Evolutionary conservation across 2,888 invertebrate genomes (phyloP).

Genomic region (Hypena proboscidalis): DNA sequence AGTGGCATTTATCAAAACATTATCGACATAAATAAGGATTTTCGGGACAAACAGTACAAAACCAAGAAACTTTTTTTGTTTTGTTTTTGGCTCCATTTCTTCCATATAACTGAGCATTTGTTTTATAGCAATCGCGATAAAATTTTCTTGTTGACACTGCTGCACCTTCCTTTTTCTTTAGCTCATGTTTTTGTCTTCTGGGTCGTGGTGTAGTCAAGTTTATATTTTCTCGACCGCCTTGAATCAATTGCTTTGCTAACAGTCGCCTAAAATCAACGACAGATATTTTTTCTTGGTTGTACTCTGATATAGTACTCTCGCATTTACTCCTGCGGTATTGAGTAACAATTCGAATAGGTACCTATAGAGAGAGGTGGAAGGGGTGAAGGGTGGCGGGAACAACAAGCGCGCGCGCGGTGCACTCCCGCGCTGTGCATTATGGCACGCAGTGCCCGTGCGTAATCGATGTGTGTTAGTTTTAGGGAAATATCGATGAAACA

Average conservation of each 20-base stretch:
- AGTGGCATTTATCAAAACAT: slow-evolving; percentile 8
- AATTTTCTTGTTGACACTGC: slow-evolving; percentile 5
- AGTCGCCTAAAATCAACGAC: slow-evolving; percentile 7
- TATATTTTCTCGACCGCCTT: slow-evolving; percentile 1
- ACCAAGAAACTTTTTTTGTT: slow-evolving; percentile 4
- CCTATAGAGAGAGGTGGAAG: too few species aligned
- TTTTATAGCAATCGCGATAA: slow-evolving; percentile 9
- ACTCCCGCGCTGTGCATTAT: too few species aligned
- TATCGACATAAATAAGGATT: slow-evolving; percentile 2
- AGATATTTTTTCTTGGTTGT: slow-evolving; percentile 6
- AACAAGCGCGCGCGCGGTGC: too few species aligned
- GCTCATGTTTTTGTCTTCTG: slow-evolving; percentile 11
- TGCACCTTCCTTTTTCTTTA: slow-evolving; percentile 8
- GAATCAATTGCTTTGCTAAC: slow-evolving; percentile 3
- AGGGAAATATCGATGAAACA: too few species aligned
- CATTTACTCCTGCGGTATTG: slow-evolving; percentile 12
- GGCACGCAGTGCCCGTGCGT: too few species aligned
- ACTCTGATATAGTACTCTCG: slow-evolving; percentile 4
- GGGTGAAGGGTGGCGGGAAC: too few species aligned
- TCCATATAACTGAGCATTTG: slow-evolving; percentile 7
- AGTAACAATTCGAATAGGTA: slow-evolving; percentile 14
- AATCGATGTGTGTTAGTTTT: too few species aligned
- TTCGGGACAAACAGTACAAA: slow-evolving; percentile 2
- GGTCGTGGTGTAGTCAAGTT: slow-evolving; percentile 5
- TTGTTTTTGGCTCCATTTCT: slow-evolving; percentile 11